A percentile compares a stretch with the other conserved stretches of the same genome.
These are phyloP conservation scores for Hippolais icterina DNA, from an alignment of 2,113 vertebrate genomes.

Conservation along the genomic window DNA sequence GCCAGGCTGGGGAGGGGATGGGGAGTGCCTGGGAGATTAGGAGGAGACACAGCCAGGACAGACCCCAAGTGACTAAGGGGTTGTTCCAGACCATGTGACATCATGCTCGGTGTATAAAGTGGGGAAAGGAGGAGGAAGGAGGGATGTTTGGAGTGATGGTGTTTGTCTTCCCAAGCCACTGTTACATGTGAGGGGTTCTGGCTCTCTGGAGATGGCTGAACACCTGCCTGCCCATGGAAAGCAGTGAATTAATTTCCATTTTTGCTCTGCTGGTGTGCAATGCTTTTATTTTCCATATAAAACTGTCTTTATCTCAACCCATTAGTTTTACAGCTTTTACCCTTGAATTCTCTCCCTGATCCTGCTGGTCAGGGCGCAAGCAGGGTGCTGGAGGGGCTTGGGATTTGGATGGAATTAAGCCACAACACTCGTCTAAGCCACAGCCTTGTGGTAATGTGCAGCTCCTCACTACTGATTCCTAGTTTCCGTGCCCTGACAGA, in stretches of 20 bases:
- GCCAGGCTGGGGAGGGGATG: neutral
- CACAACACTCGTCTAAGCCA: neutral
- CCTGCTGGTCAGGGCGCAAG: neutral
- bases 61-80: neutral
- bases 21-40: rapidly evolving
- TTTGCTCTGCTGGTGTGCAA: too few species aligned
- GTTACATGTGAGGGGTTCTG: neutral
- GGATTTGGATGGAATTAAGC: neutral
- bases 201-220: neutral
- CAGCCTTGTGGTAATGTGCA: rapidly evolving
- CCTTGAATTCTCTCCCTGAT: neutral
- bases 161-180: neutral
- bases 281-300: neutral
- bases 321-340: neutral
- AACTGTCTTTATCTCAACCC: neutral
- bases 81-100: neutral
- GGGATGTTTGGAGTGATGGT: neutral
- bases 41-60: neutral
- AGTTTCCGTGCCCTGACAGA: neutral
- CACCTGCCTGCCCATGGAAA: neutral
- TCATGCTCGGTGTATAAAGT: neutral
- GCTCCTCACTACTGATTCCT: neutral
- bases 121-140: neutral
- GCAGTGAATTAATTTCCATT: neutral
- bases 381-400: rapidly evolving